Conservation (phyloP, 2,113 vertebrate genomes). For the Nibea albiflora region DNA sequence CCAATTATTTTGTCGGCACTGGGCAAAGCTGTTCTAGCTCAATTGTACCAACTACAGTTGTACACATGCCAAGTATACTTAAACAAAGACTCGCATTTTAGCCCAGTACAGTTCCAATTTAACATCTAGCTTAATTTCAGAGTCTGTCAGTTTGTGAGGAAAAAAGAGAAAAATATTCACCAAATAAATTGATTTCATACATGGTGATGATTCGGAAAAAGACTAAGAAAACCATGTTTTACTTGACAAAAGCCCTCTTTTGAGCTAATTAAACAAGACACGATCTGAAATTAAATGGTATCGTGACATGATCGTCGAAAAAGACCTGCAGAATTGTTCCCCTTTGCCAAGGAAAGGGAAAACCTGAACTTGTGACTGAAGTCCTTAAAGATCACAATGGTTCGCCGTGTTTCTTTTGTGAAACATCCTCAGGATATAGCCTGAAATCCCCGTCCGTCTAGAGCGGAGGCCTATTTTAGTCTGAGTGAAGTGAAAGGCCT, state of each 20-base stretch:
- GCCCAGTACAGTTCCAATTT: neutral
- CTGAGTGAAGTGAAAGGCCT: constrained; percentile 62
- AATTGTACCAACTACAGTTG: constrained; percentile 41
- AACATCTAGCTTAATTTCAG: neutral
- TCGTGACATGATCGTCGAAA: neutral
- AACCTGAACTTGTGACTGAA: constrained; percentile 35
- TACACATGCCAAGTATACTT: constrained; percentile 26
- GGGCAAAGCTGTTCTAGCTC: constrained; percentile 32
- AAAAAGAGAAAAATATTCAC: neutral
- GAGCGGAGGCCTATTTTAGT: constrained; percentile 60
- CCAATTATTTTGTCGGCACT: constrained; percentile 44
- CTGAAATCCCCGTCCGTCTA: constrained; percentile 67
- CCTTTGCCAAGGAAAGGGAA: constrained; percentile 21
- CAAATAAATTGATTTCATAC: neutral
- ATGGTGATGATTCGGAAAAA: too few relatives aligned
- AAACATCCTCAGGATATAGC: constrained; percentile 82
- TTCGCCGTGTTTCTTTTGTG: constrained; percentile 71
- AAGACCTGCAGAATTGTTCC: neutral
- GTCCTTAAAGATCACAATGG: constrained; percentile 57
- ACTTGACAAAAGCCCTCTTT: neutral
- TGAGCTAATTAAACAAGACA: neutral
- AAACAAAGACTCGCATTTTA: constrained; percentile 41
- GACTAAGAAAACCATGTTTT: neutral
- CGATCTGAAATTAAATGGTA: neutral
- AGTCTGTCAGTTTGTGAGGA: neutral